phyloP scores from a whole-genome alignment of 2,888 invertebrate genomes.

The Caradrina kadenii region DNA sequence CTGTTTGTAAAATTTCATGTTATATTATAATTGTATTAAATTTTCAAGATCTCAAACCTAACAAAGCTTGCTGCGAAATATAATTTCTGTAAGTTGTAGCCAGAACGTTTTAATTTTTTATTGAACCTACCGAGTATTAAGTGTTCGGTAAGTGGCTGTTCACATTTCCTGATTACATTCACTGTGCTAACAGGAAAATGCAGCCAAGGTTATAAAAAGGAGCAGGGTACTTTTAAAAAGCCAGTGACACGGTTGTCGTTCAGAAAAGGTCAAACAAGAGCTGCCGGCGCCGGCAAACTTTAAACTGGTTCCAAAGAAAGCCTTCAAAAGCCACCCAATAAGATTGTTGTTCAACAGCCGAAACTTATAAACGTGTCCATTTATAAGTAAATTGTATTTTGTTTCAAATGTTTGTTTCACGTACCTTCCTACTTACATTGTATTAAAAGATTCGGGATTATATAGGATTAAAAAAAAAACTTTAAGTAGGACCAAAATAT shows the following conservation, averaged over 20 bases:
- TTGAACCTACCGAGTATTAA: slow-evolving; percentile 26
- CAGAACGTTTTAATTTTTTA: slow-evolving; percentile 32
- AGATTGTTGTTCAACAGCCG: slow-evolving; percentile 65
- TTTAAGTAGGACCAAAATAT: slow-evolving; percentile 16
- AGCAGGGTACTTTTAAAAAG: slow-evolving; percentile 67
- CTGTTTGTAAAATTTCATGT: not conserved
- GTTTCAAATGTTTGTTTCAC: slow-evolving; percentile 47
- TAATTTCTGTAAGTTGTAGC: not conserved
- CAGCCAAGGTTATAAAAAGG: slow-evolving; percentile 59
- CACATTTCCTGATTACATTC: slow-evolving; percentile 53
- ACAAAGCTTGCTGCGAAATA: not conserved
- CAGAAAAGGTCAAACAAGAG: slow-evolving; percentile 74
- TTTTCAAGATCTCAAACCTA: not conserved
- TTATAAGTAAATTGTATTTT: slow-evolving; percentile 62
- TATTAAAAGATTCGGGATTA: slow-evolving; percentile 24
- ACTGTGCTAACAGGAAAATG: slow-evolving; percentile 62
- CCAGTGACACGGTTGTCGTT: slow-evolving; percentile 64
- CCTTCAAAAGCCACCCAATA: slow-evolving; percentile 66
- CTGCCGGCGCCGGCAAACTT: slow-evolving; percentile 64
- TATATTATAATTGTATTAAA: too few species aligned
- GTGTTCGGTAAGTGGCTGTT: slow-evolving; percentile 32
- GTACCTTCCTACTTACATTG: slow-evolving; percentile 20
- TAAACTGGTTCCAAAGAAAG: slow-evolving; percentile 77
- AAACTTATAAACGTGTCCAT: slow-evolving; percentile 62
- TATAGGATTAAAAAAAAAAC: slow-evolving; percentile 35